phyloP scores from a whole-genome alignment of 2,888 invertebrate species.

The Anthoptus insignis region DNA sequence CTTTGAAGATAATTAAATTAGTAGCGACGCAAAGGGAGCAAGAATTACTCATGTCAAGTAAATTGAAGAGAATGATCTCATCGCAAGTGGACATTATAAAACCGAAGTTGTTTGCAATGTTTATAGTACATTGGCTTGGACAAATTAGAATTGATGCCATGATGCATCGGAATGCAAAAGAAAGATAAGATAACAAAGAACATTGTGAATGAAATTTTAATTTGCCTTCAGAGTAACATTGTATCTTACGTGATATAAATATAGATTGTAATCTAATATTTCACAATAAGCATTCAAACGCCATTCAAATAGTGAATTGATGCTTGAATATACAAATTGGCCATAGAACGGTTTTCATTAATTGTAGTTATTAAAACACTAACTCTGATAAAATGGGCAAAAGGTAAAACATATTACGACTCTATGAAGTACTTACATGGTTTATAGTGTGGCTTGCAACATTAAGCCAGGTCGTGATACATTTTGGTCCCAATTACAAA shows the following conservation, averaged over 20 bases:
- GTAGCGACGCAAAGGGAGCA: slow-evolving; percentile 65
- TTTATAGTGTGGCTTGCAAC: no score
- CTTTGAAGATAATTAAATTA: slow-evolving; percentile 69
- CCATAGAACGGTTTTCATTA: no score
- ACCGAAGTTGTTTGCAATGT: slow-evolving; percentile 19
- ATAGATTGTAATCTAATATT: slow-evolving; percentile 1
- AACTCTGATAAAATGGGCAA: no score
- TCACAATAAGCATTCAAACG: background rate
- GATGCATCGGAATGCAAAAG: slow-evolving; percentile 31
- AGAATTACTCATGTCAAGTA: slow-evolving; percentile 63
- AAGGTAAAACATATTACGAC: no score
- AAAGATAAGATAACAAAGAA: slow-evolving; percentile 22
- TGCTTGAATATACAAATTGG: no score
- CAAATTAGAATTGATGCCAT: slow-evolving; percentile 37
- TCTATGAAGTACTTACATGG: no score
- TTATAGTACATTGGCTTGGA: slow-evolving; percentile 23
- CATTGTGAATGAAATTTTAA: slow-evolving; percentile 19
- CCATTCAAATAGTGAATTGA: background rate
- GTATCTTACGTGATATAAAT: slow-evolving; percentile 3
- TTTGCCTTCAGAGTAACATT: slow-evolving; percentile 10
- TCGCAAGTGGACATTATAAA: slow-evolving; percentile 28
- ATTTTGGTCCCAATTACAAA: no score
- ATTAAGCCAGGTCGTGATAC: no score
- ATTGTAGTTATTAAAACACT: no score
- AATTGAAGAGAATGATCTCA: slow-evolving; percentile 42